Evolutionary conservation across 2,888 invertebrate species (phyloP).

Genomic region (Agrenia bidenticulata): DNA sequence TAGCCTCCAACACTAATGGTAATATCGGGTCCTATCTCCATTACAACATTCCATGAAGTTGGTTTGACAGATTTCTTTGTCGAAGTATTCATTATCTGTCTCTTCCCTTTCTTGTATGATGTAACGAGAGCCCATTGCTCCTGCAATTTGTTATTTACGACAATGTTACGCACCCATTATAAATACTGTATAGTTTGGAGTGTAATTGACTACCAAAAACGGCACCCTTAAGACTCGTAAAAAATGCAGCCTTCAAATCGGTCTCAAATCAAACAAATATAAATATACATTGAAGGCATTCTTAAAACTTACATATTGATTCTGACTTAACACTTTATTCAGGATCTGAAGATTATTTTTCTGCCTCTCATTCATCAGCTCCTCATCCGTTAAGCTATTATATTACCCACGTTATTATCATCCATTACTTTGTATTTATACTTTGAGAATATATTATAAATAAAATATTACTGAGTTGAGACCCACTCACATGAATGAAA

Average conservation of each 20-base stretch:
- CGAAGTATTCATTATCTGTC: constrained; percentile 36
- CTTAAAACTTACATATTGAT: constrained; percentile 28
- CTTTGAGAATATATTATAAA: neutral
- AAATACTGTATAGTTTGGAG: neutral
- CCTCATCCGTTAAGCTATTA: constrained; percentile 28
- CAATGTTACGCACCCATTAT: too few relatives aligned
- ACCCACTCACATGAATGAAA: constrained; percentile 36
- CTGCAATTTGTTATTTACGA: too few relatives aligned
- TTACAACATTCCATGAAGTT: constrained; percentile 31
- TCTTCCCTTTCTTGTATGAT: constrained; percentile 3
- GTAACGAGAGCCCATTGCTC: neutral
- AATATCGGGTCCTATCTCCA: constrained; percentile 44
- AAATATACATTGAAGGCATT: too few relatives aligned
- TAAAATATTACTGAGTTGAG: neutral
- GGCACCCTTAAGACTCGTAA: too few relatives aligned
- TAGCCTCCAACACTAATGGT: constrained; percentile 39
- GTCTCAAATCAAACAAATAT: too few relatives aligned
- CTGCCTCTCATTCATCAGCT: constrained; percentile 30
- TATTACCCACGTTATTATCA: neutral
- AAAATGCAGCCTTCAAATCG: neutral
- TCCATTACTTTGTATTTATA: neutral
- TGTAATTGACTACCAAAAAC: too few relatives aligned
- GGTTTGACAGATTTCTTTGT: constrained; percentile 28
- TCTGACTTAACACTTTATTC: constrained; percentile 13
- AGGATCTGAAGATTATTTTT: constrained; percentile 19